Evolutionary conservation across 2,797 vertebrate genomes (phyloP).

Genomic region (Spea hammondii): DNA sequence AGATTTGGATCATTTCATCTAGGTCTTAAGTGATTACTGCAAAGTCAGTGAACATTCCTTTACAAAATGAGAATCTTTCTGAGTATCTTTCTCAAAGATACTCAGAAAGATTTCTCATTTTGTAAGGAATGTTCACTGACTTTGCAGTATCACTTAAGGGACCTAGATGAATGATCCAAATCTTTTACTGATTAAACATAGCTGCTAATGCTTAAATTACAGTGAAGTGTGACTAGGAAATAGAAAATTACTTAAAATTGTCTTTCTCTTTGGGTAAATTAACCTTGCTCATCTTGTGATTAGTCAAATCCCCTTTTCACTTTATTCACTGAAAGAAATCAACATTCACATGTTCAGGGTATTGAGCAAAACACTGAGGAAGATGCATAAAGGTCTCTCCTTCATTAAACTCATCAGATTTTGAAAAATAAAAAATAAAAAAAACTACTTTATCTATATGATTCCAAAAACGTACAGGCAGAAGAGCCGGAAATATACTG

Average conservation of each 20-base stretch:
- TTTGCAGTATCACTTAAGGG: not conserved
- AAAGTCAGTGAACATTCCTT: not conserved
- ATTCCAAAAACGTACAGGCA: too few relatives aligned
- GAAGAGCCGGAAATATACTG: too few relatives aligned
- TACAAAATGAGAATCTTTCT: not conserved
- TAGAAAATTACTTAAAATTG: conserved; percentile 7
- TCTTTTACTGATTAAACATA: not conserved
- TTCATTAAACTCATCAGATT: too few relatives aligned
- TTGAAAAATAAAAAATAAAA: too few relatives aligned
- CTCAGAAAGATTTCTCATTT: not conserved
- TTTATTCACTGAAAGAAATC: not conserved
- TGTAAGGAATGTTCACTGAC: not conserved
- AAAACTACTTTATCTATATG: too few relatives aligned
- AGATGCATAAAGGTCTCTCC: too few relatives aligned
- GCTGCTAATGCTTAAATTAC: conserved; percentile 5
- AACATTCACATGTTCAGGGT: too few relatives aligned
- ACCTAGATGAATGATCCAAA: not conserved
- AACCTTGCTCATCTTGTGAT: conserved; percentile 2
- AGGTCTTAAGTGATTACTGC: not conserved
- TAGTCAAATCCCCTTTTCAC: not conserved
- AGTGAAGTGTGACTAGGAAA: conserved; percentile 1
- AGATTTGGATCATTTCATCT: not conserved
- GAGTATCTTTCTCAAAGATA: not conserved
- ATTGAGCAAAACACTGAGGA: too few relatives aligned
- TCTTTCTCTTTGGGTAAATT: conserved; percentile 1